Evolutionary conservation across 2,113 vertebrate genomes (phyloP), one percentile per base, ranked within the genome.

Genomic region (Cavia porcellus): DNA sequence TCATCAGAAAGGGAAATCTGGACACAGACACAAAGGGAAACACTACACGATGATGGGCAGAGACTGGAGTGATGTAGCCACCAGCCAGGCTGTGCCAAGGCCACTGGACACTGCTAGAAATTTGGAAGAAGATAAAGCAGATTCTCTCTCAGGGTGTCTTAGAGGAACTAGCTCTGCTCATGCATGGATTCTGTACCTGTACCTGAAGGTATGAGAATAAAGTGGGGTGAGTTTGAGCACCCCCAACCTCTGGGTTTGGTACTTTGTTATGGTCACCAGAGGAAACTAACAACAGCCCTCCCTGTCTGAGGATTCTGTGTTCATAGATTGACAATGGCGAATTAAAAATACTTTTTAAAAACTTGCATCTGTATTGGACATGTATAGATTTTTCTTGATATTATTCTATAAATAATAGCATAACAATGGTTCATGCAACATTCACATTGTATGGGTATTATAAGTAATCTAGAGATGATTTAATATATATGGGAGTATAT

Each of bases 1-100:
- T 61, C 52, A 3, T 28, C 64, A 47, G 80, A 47, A 79, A 32
- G 59, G n/a, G 59, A 64, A 19, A 47, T 83, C 12, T 47, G 32
- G 5, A 64, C 38, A 59, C 42, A 15, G 52, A 50, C 24, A 17
- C 35, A 35, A 62, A 70, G 35, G 35, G n/a, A 74, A 50, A 47
- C 75, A 17, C 22, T 0, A 0, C 1, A 13, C 10, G 28, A 55
- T 47, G 24, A 30, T 2, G 20, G 8, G 6, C 32, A 50, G 47
- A 75, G 30, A 22, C 1, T 9, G 66, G 19, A 35, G 35, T 7
- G 35, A 25, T 3, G 14, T 22, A 15, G 35, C 20, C 22, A 1
- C 11, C 24, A 62, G 75, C 30, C 35, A 55, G 30, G 32, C 7
- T 30, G 35, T 6, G 42, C 17, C 52, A 50, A 35, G 47, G 50